Evolutionary conservation across 2,888 invertebrate species (phyloP).

Genomic region (Stratiomys singularior): DNA sequence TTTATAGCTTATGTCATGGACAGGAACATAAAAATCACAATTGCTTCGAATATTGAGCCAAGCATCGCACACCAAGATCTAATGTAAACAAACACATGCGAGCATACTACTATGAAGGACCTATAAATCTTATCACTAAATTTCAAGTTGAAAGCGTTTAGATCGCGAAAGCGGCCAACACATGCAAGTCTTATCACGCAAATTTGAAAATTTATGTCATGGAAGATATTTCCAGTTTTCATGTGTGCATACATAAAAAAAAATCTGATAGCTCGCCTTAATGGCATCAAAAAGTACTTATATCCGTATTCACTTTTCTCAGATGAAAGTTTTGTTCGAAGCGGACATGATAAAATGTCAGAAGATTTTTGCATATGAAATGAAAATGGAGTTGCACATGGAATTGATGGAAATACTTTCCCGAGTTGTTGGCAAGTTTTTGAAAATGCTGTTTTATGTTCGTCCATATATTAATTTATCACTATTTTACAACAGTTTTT

Average conservation of each 20-base stretch:
- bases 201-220: constrained; percentile 45
- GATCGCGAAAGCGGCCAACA: constrained; percentile 22
- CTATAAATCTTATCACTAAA: constrained; percentile 42
- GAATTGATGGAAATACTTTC: too few relatives aligned
- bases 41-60: constrained; percentile 11
- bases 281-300: constrained; percentile 33
- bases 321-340: constrained; percentile 12
- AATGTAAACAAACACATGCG: too few relatives aligned
- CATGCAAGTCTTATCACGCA: constrained; percentile 43
- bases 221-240: constrained; percentile 22
- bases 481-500: too few relatives aligned
- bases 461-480: too few relatives aligned
- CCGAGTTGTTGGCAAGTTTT: too few relatives aligned
- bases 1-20: constrained; percentile 25
- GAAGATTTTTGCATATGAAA: constrained; percentile 27
- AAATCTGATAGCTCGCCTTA: constrained; percentile 24
- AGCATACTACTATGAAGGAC: constrained; percentile 22
- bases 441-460: too few relatives aligned
- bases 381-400: too few relatives aligned
- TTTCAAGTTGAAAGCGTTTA: constrained; percentile 30
- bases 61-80: constrained; percentile 15
- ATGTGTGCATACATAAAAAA: constrained; percentile 25
- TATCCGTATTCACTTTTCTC: background rate
- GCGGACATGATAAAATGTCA: background rate
- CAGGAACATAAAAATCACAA: constrained; percentile 27